Conservation (phyloP, 2,888 invertebrate species). For the Scaptomyza flava region DNA sequence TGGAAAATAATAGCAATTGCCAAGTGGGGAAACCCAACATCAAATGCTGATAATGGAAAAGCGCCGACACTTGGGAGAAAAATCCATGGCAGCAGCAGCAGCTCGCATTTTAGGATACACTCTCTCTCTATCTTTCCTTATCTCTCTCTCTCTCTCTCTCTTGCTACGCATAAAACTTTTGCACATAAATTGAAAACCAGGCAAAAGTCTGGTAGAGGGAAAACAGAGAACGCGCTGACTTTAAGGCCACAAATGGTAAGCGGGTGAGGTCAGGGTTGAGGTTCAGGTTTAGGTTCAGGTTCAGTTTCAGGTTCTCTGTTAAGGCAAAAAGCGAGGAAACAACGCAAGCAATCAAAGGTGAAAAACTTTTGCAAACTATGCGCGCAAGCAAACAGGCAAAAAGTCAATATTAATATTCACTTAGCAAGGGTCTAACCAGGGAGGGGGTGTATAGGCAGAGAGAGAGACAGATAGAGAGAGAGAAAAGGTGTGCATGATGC, state of each 20-base stretch:
- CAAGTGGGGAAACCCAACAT: slow-evolving; percentile 30
- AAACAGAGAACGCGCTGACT: slow-evolving; percentile 52
- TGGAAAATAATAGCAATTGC: slow-evolving; percentile 64
- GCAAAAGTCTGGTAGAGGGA: slow-evolving; percentile 29
- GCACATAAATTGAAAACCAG: slow-evolving; percentile 71
- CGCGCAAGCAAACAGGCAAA: slow-evolving; percentile 65
- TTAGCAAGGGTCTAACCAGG: slow-evolving; percentile 40
- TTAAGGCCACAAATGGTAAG: slow-evolving; percentile 74
- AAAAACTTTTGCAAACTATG: slow-evolving; percentile 76
- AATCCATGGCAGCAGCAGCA: slow-evolving; percentile 12
- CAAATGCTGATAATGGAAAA: slow-evolving; percentile 70
- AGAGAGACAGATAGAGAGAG: not conserved
- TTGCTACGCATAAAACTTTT: slow-evolving; percentile 70
- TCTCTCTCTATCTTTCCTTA: not conserved
- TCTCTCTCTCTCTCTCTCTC: not conserved
- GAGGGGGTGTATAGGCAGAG: not conserved
- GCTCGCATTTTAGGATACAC: slow-evolving; percentile 5
- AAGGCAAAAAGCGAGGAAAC: slow-evolving; percentile 39
- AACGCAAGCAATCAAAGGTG: slow-evolving; percentile 73
- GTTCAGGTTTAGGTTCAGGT: slow-evolving; percentile 14
- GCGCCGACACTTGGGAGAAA: slow-evolving; percentile 24
- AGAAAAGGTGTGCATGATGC: not conserved
- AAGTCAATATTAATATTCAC: slow-evolving; percentile 79
- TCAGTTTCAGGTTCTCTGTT: slow-evolving; percentile 15
- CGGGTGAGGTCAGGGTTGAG: slow-evolving; percentile 68